Conservation (phyloP, 2,888 invertebrate species). For the Phalangium opilio region DNA sequence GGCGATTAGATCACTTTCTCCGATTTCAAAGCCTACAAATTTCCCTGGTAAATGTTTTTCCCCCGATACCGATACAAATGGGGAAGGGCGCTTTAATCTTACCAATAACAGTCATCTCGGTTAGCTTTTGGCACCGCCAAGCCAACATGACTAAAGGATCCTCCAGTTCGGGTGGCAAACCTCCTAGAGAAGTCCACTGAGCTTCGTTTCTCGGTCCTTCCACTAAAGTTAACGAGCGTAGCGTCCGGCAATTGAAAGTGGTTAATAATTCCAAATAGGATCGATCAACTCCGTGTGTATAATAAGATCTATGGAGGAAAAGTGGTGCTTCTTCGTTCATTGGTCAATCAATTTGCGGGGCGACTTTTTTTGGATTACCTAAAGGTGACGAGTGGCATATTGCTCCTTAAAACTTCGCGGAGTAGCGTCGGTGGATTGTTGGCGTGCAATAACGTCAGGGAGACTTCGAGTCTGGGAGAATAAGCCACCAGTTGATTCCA, state of each 20-base stretch:
- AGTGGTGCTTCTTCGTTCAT: no score
- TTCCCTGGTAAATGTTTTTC: no score
- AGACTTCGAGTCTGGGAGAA: conserved; percentile 42
- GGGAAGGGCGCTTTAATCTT: conserved; percentile 10
- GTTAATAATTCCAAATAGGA: no score
- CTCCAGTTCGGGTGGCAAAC: conserved; percentile 21
- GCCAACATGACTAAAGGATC: conserved; percentile 50
- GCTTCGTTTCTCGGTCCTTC: conserved; percentile 34
- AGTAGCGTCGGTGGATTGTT: conserved; percentile 47
- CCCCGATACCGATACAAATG: no score
- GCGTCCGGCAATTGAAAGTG: conserved; percentile 24
- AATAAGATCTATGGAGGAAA: no score
- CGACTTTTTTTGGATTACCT: no score
- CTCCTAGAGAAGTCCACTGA: not conserved
- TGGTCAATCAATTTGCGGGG: no score
- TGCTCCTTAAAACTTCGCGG: conserved; percentile 46
- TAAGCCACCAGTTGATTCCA: conserved; percentile 44
- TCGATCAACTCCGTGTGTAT: no score
- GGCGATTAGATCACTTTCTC: conserved; percentile 45
- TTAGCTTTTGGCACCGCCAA: conserved; percentile 45
- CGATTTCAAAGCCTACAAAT: conserved; percentile 43
- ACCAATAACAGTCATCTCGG: conserved; percentile 43
- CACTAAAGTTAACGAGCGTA: conserved; percentile 45
- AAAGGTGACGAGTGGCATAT: conserved; percentile 56
- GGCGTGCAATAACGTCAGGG: conserved; percentile 49